These are phyloP conservation scores for Prunella strophiata DNA, from an alignment of 2,797 vertebrate genomes.

Conservation along the genomic window DNA sequence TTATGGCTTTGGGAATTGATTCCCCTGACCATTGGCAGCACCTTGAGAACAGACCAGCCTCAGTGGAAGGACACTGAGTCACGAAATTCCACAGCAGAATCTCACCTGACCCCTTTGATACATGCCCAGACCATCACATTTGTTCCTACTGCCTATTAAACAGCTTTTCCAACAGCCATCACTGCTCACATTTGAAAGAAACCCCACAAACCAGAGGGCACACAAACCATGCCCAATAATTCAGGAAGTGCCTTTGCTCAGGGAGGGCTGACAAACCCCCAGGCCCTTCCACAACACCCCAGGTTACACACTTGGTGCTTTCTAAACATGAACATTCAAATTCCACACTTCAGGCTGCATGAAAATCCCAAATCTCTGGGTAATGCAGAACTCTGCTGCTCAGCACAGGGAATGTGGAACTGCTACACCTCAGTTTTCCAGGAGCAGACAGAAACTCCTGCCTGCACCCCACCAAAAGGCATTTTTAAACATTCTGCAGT, in stretches of 20 bases:
- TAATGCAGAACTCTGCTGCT: neutral
- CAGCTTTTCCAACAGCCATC: neutral
- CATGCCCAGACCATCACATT: neutral
- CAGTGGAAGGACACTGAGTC: neutral
- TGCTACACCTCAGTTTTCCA: neutral
- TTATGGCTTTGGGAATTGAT: constrained; percentile 1
- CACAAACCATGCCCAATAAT: neutral
- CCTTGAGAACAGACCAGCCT: neutral
- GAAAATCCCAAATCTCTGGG: neutral
- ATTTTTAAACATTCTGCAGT: neutral
- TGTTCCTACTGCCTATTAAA: neutral
- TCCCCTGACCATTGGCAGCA: neutral
- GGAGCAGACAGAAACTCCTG: neutral
- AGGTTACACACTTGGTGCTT: neutral
- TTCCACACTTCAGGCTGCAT: neutral
- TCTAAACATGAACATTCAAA: neutral
- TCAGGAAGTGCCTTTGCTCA: neutral
- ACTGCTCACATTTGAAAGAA: neutral
- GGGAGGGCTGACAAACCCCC: neutral
- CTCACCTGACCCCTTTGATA: neutral
- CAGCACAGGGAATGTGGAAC: neutral
- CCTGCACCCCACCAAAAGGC: neutral
- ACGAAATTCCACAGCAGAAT: neutral
- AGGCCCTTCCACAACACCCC: neutral
- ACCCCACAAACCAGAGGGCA: neutral